A percentile compares a stretch with the other conserved stretches of the same genome.
These are phyloP conservation scores for Pseudorasbora parva DNA, from an alignment of 2,113 vertebrate genomes.

Conservation along the genomic window DNA sequence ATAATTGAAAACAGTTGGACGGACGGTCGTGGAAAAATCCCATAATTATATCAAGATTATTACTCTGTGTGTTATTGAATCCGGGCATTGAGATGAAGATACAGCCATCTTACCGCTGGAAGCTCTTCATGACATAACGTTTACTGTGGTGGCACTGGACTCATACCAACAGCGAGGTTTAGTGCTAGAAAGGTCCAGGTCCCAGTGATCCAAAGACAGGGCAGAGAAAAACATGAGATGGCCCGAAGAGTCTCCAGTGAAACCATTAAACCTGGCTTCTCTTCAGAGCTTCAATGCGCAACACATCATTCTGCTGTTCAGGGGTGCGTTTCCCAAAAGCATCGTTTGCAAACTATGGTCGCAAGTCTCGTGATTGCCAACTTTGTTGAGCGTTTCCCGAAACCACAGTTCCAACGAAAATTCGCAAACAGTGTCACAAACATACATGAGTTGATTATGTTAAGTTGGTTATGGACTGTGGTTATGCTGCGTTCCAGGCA, in stretches of 20 bases:
- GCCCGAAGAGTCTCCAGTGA: background rate
- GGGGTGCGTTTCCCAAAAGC: too few species aligned
- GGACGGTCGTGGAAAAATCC: constrained; percentile 60
- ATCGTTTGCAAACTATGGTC: too few species aligned
- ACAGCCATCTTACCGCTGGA: background rate
- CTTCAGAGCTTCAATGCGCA: background rate
- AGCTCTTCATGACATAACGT: background rate
- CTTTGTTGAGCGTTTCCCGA: too few species aligned
- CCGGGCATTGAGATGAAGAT: constrained; percentile 59
- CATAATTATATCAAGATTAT: constrained; percentile 59
- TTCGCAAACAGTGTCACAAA: too few species aligned
- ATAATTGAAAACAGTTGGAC: constrained; percentile 64
- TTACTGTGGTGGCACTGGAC: background rate
- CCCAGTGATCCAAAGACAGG: background rate
- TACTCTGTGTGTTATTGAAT: constrained; percentile 30
- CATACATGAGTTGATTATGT: too few species aligned
- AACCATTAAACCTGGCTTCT: background rate
- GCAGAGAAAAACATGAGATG: background rate
- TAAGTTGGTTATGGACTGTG: too few species aligned
- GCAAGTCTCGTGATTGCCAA: too few species aligned
- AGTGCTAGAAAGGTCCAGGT: background rate
- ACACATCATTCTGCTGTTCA: background rate
- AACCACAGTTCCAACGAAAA: too few species aligned
- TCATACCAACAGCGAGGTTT: background rate
- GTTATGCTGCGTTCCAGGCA: too few species aligned